phyloP scores from a whole-genome alignment of 92 coral and sea anemone genomes.

The Palythoa heliodiscus region DNA sequence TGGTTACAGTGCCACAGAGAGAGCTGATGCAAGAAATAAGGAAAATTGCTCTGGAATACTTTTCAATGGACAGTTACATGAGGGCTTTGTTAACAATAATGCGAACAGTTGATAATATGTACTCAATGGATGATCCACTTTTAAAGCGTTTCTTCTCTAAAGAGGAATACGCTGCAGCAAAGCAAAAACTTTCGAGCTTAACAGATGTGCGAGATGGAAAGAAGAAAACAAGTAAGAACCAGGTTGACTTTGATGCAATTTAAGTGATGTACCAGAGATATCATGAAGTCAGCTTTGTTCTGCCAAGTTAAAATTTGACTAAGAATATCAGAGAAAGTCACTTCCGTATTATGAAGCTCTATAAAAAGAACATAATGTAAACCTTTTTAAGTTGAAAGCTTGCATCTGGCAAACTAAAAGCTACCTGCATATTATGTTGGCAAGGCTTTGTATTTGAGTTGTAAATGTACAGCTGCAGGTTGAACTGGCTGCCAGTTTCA shows the following conservation, averaged over 20 bases:
- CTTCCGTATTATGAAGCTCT: too few species aligned
- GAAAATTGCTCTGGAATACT: constrained; percentile 60
- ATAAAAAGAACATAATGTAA: too few species aligned
- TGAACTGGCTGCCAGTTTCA: too few species aligned
- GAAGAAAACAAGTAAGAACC: constrained; percentile 35
- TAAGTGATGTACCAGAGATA: not conserved
- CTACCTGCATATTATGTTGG: too few species aligned
- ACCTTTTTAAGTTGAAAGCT: too few species aligned
- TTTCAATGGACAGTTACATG: constrained; percentile 56
- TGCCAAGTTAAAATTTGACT: too few species aligned
- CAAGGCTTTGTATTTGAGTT: too few species aligned
- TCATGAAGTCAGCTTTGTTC: not conserved
- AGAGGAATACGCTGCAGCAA: constrained; percentile 62
- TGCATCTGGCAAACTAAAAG: too few species aligned
- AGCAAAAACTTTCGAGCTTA: constrained; percentile 47
- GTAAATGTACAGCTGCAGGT: too few species aligned
- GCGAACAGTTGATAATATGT: constrained; percentile 58
- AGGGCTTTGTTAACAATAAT: constrained; percentile 58
- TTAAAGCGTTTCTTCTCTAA: constrained; percentile 63
- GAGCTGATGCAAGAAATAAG: constrained; percentile 62
- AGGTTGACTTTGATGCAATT: constrained; percentile 25
- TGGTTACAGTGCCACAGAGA: constrained; percentile 54
- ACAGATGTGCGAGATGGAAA: constrained; percentile 30
- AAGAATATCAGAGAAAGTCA: too few species aligned
- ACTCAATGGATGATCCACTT: constrained; percentile 45